Evolutionary conservation across 2,888 invertebrate species (phyloP).

Genomic region (Cryptophagus acutangulus): DNA sequence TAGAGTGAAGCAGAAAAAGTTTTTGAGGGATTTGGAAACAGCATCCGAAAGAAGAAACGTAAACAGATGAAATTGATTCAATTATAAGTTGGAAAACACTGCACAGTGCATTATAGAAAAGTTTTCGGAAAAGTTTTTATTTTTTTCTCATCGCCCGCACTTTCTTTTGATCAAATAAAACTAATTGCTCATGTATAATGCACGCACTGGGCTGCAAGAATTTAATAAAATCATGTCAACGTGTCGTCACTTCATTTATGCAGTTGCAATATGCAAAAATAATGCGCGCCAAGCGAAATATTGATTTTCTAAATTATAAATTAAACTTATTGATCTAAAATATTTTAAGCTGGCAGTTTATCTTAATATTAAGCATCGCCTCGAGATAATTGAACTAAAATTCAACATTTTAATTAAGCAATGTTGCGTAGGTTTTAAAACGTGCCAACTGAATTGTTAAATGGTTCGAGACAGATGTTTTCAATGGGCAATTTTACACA

Average conservation of each 20-base stretch:
- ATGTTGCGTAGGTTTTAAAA: conserved; percentile 21
- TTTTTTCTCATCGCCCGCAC: conserved; percentile 16
- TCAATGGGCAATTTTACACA: conserved; percentile 20
- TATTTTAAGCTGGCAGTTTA: too few relatives aligned
- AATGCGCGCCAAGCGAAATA: too few relatives aligned
- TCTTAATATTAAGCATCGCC: too few relatives aligned
- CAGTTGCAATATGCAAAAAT: too few relatives aligned
- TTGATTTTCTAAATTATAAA: too few relatives aligned
- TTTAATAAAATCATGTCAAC: conserved; percentile 26
- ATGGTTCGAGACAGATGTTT: conserved; percentile 24
- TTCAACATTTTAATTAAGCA: conserved; percentile 23
- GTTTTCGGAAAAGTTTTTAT: conserved; percentile 14
- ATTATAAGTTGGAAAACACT: conserved; percentile 24
- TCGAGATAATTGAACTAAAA: conserved; percentile 12
- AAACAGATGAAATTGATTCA: conserved; percentile 34
- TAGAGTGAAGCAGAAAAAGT: too few relatives aligned
- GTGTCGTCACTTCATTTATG: too few relatives aligned
- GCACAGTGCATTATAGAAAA: background rate
- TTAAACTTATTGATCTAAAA: too few relatives aligned
- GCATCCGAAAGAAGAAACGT: too few relatives aligned
- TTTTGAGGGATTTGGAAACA: too few relatives aligned
- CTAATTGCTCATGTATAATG: conserved; percentile 33
- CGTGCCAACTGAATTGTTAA: conserved; percentile 22
- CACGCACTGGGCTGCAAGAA: conserved; percentile 23
- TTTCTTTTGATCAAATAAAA: conserved; percentile 28